Percentiles rank a stretch among this genome's conserved stretches.
Evolutionary conservation across 1,140 invertebrate species (phyloP).

Genomic region (Aphaenogaster ashmeadi): DNA sequence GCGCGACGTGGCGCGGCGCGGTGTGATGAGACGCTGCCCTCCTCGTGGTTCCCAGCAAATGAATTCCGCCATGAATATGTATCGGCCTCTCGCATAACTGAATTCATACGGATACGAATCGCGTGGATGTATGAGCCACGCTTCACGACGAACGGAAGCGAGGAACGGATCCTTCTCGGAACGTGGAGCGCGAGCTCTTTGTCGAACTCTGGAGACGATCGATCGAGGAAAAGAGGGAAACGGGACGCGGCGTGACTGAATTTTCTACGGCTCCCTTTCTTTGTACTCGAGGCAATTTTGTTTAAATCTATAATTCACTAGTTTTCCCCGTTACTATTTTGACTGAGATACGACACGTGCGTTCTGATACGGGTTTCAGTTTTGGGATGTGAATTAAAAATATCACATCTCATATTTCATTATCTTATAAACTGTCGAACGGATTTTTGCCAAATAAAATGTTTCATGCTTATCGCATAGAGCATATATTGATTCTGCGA

Average conservation of each 20-base stretch:
- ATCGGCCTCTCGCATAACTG: slow-evolving; percentile 81
- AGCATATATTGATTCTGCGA: background rate
- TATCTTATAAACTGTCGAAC: background rate
- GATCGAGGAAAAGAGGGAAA: slow-evolving; percentile 26
- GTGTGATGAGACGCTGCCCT: slow-evolving; percentile 81
- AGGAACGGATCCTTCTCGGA: slow-evolving; percentile 26
- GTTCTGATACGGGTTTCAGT: background rate
- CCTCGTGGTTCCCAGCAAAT: slow-evolving; percentile 80
- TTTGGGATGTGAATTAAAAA: background rate
- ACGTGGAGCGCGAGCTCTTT: slow-evolving; percentile 41
- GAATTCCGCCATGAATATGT: slow-evolving; percentile 84
- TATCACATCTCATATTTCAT: background rate
- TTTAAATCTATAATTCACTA: slow-evolving; percentile 31
- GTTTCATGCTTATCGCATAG: background rate
- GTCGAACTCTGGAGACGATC: slow-evolving; percentile 8
- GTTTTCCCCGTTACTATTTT: background rate
- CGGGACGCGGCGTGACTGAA: slow-evolving; percentile 31
- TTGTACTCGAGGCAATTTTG: background rate
- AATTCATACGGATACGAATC: slow-evolving; percentile 78
- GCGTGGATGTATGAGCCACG: slow-evolving; percentile 52
- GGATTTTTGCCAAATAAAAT: background rate
- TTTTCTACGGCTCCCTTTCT: slow-evolving; percentile 11
- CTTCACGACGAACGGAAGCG: slow-evolving; percentile 71
- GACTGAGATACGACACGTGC: background rate
- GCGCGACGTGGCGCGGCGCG: slow-evolving; percentile 14